These are phyloP conservation scores for Cercocebus atys DNA, from an alignment of 2,113 vertebrate genomes.

Conservation along the genomic window DNA sequence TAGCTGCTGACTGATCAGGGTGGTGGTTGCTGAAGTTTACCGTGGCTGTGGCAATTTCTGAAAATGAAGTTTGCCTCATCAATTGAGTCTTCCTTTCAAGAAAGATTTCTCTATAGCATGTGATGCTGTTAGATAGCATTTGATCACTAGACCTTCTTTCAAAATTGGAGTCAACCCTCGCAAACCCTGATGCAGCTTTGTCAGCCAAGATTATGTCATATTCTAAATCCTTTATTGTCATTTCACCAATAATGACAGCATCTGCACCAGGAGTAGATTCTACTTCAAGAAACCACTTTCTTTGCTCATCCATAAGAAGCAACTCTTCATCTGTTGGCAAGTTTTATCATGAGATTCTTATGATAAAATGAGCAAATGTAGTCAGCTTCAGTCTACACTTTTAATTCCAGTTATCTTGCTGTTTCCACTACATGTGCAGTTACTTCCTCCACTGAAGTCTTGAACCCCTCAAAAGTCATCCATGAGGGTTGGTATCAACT, in stretches of 20 bases:
- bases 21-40: not conserved
- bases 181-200: not conserved
- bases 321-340: not conserved
- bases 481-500: not conserved
- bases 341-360: not conserved
- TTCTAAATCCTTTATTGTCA: not conserved
- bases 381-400: not conserved
- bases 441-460: not conserved
- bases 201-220: not conserved
- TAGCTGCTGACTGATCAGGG: not conserved
- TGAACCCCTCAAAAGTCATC: not conserved
- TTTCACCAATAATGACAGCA: not conserved
- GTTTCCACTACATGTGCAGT: not conserved
- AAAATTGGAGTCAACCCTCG: not conserved
- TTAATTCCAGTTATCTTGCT: not conserved
- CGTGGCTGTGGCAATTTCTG: not conserved
- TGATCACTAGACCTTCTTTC: not conserved
- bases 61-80: not conserved
- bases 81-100: not conserved
- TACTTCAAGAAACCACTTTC: not conserved
- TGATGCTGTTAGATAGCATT: not conserved
- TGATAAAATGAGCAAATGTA: not conserved
- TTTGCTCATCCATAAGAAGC: not conserved
- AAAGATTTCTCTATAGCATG: not conserved
- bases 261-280: not conserved